phyloP scores from a whole-genome alignment of 2,797 vertebrate genomes.

The Sandelia bainsii region DNA sequence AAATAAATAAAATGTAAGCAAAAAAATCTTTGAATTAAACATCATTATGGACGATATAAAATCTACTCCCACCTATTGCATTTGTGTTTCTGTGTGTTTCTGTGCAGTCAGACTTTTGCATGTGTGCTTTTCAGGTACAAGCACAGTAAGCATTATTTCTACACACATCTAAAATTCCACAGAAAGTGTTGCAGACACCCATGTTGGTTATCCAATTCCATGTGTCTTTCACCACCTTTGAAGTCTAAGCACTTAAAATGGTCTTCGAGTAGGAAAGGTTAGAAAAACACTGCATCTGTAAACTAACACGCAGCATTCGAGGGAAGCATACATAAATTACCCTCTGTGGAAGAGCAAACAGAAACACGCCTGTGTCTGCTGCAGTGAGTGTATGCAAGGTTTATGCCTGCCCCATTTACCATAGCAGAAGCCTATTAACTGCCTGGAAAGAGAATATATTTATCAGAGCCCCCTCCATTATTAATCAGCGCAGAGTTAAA shows the following conservation, averaged over 20 bases:
- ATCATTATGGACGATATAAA: not conserved
- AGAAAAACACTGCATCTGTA: constrained; percentile 33
- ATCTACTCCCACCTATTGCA: constrained; percentile 1
- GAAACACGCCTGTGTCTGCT: constrained; percentile 11
- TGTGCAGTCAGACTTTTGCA: constrained; percentile 1
- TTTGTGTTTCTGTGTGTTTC: not conserved
- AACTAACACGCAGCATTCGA: constrained; percentile 38
- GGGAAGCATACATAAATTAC: constrained; percentile 45
- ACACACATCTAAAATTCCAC: constrained; percentile 25
- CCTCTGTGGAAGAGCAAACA: constrained; percentile 35
- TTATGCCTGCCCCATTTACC: constrained; percentile 74
- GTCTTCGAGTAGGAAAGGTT: constrained; percentile 36
- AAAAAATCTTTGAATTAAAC: constrained; percentile 4
- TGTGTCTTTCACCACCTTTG: constrained; percentile 43
- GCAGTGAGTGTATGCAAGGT: constrained; percentile 33
- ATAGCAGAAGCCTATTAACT: constrained; percentile 71
- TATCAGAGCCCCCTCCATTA: constrained; percentile 78
- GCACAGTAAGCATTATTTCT: too few relatives aligned
- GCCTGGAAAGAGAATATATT: constrained; percentile 82
- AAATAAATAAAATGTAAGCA: not conserved
- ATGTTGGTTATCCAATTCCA: constrained; percentile 42
- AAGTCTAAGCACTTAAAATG: constrained; percentile 36
- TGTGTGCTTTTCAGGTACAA: constrained; percentile 15
- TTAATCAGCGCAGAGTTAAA: constrained; percentile 82
- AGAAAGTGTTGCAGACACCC: constrained; percentile 16